Evolutionary conservation across 2,113 vertebrate genomes (phyloP), one percentile per base, ranked within the genome.

Genomic region (Cnemophilus loriae): DNA sequence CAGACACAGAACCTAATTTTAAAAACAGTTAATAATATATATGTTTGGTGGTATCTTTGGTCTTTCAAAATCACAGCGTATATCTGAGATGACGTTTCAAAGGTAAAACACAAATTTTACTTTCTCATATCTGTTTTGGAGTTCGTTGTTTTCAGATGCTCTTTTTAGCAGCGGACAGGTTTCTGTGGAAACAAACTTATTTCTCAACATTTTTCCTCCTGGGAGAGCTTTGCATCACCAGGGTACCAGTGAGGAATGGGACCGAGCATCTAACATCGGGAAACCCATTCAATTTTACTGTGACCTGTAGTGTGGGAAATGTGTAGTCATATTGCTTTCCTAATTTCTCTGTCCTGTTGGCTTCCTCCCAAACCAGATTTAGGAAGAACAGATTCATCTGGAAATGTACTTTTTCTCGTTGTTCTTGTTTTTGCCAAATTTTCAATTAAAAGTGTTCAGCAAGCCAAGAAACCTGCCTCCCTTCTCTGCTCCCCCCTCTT

Each of bases 301-400:
- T 88, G 91, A 80, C 59, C 52, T 83, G 32, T 37, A 28, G 68
- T 94, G 79, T 94, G 95, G 90, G 85, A 96, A 96, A 90, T 63
- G 17, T n/a, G 77, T 44, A 46, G 70, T 95, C 32, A 24, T 39
- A 33, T 16, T 87, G 26, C 50, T 94, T 81, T 84, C 60, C 35
- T 88, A 74, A 88, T 88, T 94, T 90, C 44, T 90, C 52, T 84
- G 60, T 78, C 68, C 69, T 77, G 37, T 39, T 96, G 95, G 95
- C 82, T 93, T 20, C 27, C 16, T 86, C 71, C 85, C 95, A 96
- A 69, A 78, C 18, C 77, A 74, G 71, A 91, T 65, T 91, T 95
- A 85, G 87, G 89, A 93, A 93, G 68, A 95, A 12, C 56, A 86
- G 75, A 90, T 63, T 84, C 75, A 94, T 93, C 93, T 91, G 92